Percentiles rank a stretch among this genome's conserved stretches.
Evolutionary conservation across 2,797 vertebrate species (phyloP).

Genomic region (Chiropotes sagulatus): DNA sequence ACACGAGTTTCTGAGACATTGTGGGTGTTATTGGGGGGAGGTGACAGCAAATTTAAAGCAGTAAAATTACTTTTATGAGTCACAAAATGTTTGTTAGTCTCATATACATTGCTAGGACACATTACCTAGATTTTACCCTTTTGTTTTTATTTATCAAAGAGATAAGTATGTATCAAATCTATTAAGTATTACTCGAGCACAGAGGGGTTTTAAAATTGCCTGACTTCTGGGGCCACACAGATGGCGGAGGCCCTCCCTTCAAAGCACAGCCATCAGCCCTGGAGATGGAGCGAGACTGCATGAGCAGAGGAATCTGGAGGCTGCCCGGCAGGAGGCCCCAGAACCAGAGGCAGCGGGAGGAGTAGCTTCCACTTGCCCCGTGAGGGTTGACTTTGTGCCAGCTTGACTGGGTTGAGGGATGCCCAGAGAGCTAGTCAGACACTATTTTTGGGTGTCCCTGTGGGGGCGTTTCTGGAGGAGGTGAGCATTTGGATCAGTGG

Average conservation of each 20-base stretch:
- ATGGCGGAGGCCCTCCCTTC: fast-evolving
- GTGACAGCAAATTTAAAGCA: neutral
- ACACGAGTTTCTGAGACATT: fast-evolving
- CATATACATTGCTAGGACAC: neutral
- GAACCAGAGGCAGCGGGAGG: fast-evolving
- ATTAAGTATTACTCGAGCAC: neutral
- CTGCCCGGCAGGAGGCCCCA: neutral
- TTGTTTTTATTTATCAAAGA: neutral
- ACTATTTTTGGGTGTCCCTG: no score
- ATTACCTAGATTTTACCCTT: neutral
- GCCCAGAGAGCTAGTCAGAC: neutral
- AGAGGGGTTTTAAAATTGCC: neutral
- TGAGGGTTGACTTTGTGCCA: neutral
- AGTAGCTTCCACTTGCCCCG: no score
- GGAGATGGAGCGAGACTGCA: neutral
- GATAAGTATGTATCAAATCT: neutral
- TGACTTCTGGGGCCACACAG: neutral
- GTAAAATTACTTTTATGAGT: neutral
- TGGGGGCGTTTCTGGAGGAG: neutral
- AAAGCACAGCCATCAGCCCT: neutral
- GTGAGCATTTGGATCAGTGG: neutral
- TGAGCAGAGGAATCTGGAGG: neutral
- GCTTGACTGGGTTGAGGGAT: neutral
- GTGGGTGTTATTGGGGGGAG: neutral
- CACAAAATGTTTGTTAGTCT: neutral